Evolutionary conservation across 2,888 invertebrate genomes (phyloP).

Genomic region (Flexamia atlantica): DNA sequence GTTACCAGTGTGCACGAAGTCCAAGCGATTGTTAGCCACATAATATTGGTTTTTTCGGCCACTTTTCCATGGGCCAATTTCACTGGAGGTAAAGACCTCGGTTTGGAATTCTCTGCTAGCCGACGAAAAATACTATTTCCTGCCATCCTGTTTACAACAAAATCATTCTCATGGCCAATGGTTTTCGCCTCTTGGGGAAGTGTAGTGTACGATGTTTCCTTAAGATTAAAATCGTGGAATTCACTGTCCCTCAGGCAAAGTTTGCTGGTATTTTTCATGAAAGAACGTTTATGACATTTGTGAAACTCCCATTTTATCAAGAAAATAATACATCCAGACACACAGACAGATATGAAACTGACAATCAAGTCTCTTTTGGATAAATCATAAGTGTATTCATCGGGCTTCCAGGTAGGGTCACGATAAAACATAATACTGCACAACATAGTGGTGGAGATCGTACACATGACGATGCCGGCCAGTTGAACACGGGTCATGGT

Average conservation of each 20-base stretch:
- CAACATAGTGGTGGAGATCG: neutral
- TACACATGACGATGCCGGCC: neutral
- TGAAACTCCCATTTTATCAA: neutral
- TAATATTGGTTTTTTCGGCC: neutral
- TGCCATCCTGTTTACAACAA: no score
- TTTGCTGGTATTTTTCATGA: neutral
- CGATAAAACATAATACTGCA: conserved; percentile 1
- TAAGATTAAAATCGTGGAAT: neutral
- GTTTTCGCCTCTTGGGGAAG: neutral
- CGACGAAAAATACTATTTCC: neutral
- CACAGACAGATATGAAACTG: neutral
- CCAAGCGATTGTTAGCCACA: neutral
- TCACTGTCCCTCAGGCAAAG: neutral
- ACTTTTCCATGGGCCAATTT: neutral
- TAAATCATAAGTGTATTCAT: neutral
- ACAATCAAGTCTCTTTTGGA: neutral
- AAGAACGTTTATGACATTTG: neutral
- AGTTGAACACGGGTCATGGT: neutral
- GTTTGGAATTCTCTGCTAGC: neutral
- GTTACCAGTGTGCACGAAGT: neutral
- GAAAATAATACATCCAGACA: neutral
- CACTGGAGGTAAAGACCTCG: neutral
- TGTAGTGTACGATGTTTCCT: no score
- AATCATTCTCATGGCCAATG: no score
- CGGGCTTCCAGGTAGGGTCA: neutral